These are phyloP conservation scores for Caenorhabditis briggsae DNA, from an alignment of 1,140 invertebrate genomes.

Conservation along the genomic window DNA sequence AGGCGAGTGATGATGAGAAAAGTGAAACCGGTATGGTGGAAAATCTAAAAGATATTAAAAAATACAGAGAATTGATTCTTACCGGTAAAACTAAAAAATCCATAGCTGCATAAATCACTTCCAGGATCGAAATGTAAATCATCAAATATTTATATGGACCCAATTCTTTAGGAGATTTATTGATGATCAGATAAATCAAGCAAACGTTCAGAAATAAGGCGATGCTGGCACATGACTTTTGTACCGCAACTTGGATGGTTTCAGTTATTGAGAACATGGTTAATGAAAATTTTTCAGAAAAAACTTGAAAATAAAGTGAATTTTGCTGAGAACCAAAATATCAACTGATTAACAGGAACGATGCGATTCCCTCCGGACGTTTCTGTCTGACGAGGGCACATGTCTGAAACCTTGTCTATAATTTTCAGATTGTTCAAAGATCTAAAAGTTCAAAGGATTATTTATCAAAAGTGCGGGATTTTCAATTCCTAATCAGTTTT, in stretches of 20 bases:
- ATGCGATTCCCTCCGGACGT: too few species aligned
- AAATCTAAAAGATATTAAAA: not conserved
- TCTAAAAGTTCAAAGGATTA: too few species aligned
- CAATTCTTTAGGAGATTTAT: not conserved
- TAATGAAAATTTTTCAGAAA: too few species aligned
- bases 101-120: not conserved
- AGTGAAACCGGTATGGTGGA: not conserved
- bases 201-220: not conserved
- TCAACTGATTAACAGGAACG: too few species aligned
- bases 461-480: too few species aligned
- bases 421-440: too few species aligned
- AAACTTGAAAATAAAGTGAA: too few species aligned
- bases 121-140: not conserved
- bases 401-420: too few species aligned
- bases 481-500: conserved; percentile 22
- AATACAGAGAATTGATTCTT: not conserved
- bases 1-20: not conserved
- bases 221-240: not conserved
- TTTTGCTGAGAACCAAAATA: too few species aligned
- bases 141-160: conserved; percentile 20
- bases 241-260: not conserved
- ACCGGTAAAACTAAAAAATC: conserved; percentile 85
- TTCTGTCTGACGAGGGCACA: too few species aligned
- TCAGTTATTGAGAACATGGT: not conserved
- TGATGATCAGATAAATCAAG: not conserved